Conservation (phyloP, 2,113 vertebrate species). For the Eulemur rufifrons region DNA sequence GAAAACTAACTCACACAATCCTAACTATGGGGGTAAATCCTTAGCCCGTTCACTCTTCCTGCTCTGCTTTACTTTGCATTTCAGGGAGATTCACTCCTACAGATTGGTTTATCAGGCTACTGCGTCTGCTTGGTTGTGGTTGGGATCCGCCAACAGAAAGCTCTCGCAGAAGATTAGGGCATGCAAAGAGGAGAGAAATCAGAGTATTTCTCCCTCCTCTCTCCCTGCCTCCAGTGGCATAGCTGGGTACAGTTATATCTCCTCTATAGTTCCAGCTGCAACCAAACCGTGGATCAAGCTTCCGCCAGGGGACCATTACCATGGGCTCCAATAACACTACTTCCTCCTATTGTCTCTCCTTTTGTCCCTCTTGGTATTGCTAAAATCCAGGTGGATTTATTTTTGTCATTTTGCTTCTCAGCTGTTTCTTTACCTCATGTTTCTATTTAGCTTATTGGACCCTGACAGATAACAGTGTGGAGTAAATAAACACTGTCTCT, state of each 20-base stretch:
- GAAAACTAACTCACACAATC: not conserved
- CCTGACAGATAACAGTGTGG: not conserved
- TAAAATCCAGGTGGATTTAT: not conserved
- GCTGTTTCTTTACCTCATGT: not conserved
- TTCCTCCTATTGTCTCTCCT: not conserved
- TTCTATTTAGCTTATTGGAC: not conserved
- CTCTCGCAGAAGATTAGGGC: not conserved
- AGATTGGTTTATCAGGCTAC: not conserved
- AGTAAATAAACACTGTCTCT: not conserved
- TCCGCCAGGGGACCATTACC: fast-evolving
- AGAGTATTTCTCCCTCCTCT: not conserved
- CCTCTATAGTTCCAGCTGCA: not conserved
- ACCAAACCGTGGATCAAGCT: not conserved
- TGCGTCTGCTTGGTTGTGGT: not conserved
- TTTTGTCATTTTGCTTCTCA: not conserved
- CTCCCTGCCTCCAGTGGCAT: not conserved
- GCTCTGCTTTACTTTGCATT: not conserved
- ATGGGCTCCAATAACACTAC: not conserved
- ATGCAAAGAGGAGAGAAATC: not conserved
- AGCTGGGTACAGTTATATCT: not conserved
- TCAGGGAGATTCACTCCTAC: not conserved
- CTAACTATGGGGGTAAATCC: not conserved
- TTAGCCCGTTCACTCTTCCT: not conserved
- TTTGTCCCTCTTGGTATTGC: not conserved
- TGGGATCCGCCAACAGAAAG: not conserved